phyloP scores from a whole-genome alignment of 1,140 invertebrate genomes.

The Rhopalosiphum padi region DNA sequence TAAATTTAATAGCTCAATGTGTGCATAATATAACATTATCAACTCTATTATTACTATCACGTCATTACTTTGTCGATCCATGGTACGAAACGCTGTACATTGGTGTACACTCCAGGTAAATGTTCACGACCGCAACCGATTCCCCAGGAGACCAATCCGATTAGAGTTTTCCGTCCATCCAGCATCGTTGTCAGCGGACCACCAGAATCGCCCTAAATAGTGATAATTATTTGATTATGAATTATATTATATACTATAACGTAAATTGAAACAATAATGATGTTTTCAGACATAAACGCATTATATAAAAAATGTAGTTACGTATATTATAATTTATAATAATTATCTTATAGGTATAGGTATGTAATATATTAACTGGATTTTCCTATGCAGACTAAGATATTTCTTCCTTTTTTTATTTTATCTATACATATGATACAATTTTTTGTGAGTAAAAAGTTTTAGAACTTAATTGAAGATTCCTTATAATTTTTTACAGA shows the following conservation, averaged over 20 bases:
- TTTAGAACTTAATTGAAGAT: too few species aligned
- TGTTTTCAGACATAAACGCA: not conserved
- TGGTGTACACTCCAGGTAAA: constrained; percentile 88
- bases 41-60: not conserved
- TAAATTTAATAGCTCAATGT: constrained; percentile 12
- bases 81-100: constrained; percentile 90
- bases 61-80: constrained; percentile 85
- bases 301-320: not conserved
- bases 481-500: too few species aligned
- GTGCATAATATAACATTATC: not conserved
- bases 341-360: too few species aligned
- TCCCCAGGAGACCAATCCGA: constrained; percentile 89
- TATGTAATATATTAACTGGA: too few species aligned
- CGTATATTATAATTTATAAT: too few species aligned
- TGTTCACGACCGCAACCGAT: constrained; percentile 89
- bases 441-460: too few species aligned
- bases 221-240: constrained; percentile 39
- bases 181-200: constrained; percentile 82
- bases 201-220: constrained; percentile 79
- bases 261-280: not conserved
- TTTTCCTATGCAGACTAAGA: too few species aligned
- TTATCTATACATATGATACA: too few species aligned
- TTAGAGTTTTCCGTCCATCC: constrained; percentile 82
- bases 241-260: not conserved
- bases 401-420: too few species aligned